Conservation (phyloP, 2,113 vertebrate species). For the Marmota flaviventris region DNA sequence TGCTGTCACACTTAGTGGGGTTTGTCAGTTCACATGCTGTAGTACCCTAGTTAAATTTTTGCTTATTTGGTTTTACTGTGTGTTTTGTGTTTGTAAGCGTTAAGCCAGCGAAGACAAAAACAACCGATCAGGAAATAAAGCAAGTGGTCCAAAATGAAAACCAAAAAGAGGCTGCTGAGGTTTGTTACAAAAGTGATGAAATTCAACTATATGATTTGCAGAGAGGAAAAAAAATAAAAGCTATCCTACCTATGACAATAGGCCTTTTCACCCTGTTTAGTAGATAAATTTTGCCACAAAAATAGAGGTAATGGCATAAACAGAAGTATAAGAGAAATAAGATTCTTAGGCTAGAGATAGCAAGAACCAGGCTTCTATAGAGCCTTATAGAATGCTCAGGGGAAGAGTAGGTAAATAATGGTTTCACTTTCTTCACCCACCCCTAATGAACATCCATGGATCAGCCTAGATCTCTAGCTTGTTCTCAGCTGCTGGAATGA, state of each 20-base stretch:
- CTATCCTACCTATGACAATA: background rate
- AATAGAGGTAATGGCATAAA: constrained; percentile 59
- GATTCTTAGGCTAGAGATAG: constrained; percentile 40
- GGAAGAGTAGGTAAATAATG: constrained; percentile 19
- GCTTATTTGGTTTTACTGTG: constrained; percentile 46
- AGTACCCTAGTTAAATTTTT: constrained; percentile 9
- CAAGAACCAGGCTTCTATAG: constrained; percentile 4
- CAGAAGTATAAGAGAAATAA: constrained; percentile 71
- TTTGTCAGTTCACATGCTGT: constrained; percentile 3
- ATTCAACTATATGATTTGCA: constrained; percentile 53
- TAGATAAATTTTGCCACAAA: constrained; percentile 57
- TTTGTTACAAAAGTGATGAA: constrained; percentile 47
- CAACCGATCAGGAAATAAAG: constrained; percentile 55
- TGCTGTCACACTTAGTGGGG: background rate
- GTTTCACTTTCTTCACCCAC: background rate
- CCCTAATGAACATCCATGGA: constrained; percentile 45
- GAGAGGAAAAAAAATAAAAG: background rate
- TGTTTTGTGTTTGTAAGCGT: background rate
- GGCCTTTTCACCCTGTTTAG: constrained; percentile 35
- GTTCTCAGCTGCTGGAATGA: background rate
- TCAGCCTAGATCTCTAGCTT: background rate
- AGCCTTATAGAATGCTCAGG: background rate
- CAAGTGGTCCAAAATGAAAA: constrained; percentile 44
- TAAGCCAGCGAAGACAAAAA: constrained; percentile 58
- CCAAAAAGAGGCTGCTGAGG: constrained; percentile 48